phyloP scores from a whole-genome alignment of 2,797 vertebrate species.

The Chloroceryle inda region DNA sequence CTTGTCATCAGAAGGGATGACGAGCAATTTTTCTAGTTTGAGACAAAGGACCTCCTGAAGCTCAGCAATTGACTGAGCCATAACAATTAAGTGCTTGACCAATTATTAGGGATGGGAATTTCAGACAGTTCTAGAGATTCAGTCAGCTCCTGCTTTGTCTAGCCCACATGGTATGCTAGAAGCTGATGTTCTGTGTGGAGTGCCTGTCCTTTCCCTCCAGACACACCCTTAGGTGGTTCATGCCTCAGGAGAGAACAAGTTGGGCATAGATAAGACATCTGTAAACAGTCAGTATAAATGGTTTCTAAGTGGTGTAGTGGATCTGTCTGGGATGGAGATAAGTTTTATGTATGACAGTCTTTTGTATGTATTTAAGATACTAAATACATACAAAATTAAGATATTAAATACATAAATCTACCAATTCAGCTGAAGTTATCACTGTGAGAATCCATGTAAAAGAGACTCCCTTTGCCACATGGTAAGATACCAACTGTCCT shows the following conservation, averaged over 20 bases:
- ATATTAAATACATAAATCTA: neutral
- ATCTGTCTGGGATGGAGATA: neutral
- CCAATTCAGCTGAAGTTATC: neutral
- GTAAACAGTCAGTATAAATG: neutral
- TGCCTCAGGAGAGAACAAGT: neutral
- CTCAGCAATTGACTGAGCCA: neutral
- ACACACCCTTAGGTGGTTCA: neutral
- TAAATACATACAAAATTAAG: neutral
- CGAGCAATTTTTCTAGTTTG: neutral
- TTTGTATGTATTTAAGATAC: neutral
- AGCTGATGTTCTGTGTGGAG: neutral
- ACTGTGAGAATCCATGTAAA: neutral
- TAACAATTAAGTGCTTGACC: neutral
- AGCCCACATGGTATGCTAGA: fast-evolving
- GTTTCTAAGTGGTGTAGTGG: neutral
- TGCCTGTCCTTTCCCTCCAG: neutral
- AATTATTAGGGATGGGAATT: neutral
- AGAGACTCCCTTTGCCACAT: neutral
- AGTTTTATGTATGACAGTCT: neutral
- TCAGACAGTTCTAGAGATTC: neutral
- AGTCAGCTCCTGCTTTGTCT: neutral
- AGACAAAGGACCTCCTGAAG: neutral
- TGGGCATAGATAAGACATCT: neutral
- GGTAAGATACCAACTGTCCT: neutral
- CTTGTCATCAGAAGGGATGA: neutral